Conservation (phyloP, 2,113 vertebrate species). For the Nicator chloris region DNA sequence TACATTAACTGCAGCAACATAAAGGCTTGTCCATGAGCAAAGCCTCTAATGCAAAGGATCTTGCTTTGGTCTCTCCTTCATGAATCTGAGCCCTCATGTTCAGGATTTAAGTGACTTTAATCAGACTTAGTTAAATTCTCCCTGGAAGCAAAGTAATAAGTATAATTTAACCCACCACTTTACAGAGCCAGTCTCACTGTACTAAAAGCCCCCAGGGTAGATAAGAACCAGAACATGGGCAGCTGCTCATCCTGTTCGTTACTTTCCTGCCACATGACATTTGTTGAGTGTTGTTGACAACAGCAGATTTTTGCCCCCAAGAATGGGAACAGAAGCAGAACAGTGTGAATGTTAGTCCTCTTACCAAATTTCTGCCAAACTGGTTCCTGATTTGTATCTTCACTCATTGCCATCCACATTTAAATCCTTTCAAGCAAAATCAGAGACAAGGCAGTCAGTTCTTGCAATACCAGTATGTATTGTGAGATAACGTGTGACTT, state of each 20-base stretch:
- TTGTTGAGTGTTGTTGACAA: not conserved
- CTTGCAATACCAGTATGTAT: not conserved
- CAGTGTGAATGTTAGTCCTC: not conserved
- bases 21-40: not conserved
- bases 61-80: not conserved
- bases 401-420: not conserved
- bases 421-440: not conserved
- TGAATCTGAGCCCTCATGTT: not conserved
- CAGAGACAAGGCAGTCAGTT: not conserved
- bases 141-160: not conserved
- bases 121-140: not conserved
- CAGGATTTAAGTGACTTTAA: not conserved
- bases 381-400: not conserved
- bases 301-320: not conserved
- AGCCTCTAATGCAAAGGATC: not conserved
- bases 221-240: not conserved
- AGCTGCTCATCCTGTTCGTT: not conserved
- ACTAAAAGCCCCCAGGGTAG: not conserved
- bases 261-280: not conserved
- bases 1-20: not conserved
- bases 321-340: not conserved
- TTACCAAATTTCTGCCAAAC: not conserved
- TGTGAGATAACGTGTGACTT: not conserved
- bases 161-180: not conserved
- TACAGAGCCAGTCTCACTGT: not conserved